phyloP scores from a whole-genome alignment of 1,140 invertebrate genomes.

The Phymorhynchus buccinoides region DNA sequence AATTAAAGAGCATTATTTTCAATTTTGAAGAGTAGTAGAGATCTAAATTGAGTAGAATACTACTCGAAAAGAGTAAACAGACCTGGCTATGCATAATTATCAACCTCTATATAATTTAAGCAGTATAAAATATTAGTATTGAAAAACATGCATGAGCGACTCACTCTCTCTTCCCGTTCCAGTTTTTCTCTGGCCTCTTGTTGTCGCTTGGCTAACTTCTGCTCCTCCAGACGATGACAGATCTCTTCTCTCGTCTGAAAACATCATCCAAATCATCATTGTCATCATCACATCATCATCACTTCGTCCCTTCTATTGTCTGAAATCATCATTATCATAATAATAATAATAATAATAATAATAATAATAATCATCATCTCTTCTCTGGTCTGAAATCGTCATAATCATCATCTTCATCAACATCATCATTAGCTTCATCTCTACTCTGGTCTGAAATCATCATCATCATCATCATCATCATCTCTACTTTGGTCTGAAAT shows the following conservation, averaged over 20 bases:
- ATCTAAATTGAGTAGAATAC: too few relatives aligned
- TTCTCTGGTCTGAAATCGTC: conserved; percentile 63
- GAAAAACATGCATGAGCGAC: too few relatives aligned
- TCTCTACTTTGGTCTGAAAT: too few relatives aligned
- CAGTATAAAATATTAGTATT: too few relatives aligned
- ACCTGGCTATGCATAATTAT: too few relatives aligned
- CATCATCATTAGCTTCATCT: neutral
- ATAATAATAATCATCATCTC: conserved; percentile 55
- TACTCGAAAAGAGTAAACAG: too few relatives aligned
- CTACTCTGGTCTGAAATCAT: neutral
- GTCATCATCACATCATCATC: neutral
- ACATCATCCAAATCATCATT: neutral
- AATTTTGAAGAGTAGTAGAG: too few relatives aligned
- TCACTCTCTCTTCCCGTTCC: conserved; percentile 63
- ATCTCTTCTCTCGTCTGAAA: conserved; percentile 69
- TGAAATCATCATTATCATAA: conserved; percentile 39
- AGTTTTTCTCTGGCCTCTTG: conserved; percentile 58
- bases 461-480: too few relatives aligned
- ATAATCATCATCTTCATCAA: neutral
- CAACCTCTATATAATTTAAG: too few relatives aligned
- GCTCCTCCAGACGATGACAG: conserved; percentile 79
- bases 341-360: neutral
- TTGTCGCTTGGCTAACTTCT: conserved; percentile 66
- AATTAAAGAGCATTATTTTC: too few relatives aligned
- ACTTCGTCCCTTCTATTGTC: conserved; percentile 69